Conservation (phyloP, 2,888 invertebrate species). For the Diarsia mendica region DNA sequence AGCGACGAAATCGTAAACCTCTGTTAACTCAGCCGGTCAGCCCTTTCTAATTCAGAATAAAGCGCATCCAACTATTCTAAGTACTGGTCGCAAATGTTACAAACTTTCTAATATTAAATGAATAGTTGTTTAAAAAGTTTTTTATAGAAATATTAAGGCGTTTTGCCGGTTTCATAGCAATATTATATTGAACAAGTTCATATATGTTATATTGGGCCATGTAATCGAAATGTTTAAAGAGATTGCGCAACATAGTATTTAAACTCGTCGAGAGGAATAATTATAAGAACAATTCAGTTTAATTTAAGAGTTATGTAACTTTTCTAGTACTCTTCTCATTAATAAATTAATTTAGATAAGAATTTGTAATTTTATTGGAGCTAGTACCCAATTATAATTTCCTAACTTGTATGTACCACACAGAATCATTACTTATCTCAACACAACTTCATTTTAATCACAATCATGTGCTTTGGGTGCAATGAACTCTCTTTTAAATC, state of each 20-base stretch:
- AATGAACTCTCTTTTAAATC: slow-evolving; percentile 22
- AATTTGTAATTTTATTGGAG: slow-evolving; percentile 40
- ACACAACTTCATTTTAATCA: neutral
- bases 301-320: slow-evolving; percentile 68
- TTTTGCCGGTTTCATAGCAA: slow-evolving; percentile 58
- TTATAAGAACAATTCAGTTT: slow-evolving; percentile 71
- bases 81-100: slow-evolving; percentile 47
- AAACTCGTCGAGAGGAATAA: slow-evolving; percentile 58
- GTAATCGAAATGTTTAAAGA: slow-evolving; percentile 45
- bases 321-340: slow-evolving; percentile 68
- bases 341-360: slow-evolving; percentile 70
- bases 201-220: slow-evolving; percentile 45
- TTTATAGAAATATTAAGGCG: slow-evolving; percentile 61
- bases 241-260: slow-evolving; percentile 60
- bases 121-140: slow-evolving; percentile 41
- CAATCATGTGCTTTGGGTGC: neutral
- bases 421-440: slow-evolving; percentile 10
- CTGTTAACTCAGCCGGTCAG: slow-evolving; percentile 75
- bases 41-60: slow-evolving; percentile 32
- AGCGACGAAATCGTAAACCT: slow-evolving; percentile 83
- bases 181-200: slow-evolving; percentile 50
- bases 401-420: neutral
- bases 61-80: slow-evolving; percentile 34
- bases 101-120: slow-evolving; percentile 45
- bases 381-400: neutral